Evolutionary conservation across 2,797 vertebrate species (phyloP).

Genomic region (Bovichtus diacanthus): DNA sequence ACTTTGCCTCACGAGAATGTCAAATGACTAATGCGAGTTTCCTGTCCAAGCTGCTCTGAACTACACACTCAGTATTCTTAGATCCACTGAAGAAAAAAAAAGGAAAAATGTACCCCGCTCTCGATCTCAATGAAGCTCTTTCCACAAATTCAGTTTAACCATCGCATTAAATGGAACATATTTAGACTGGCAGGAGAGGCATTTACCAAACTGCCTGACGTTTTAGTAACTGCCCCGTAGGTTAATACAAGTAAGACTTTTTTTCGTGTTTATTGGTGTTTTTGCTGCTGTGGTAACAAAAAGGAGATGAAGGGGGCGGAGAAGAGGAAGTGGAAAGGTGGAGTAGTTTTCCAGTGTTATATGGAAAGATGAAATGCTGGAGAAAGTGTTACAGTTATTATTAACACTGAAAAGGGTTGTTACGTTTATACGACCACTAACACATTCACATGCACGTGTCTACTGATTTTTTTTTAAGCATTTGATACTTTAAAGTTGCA

Average conservation of each 20-base stretch:
- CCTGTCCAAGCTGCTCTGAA: conserved; percentile 38
- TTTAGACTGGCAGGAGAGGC: conserved; percentile 31
- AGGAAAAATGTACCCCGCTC: background rate
- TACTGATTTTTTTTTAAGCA: background rate
- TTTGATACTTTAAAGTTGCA: background rate
- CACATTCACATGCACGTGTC: background rate
- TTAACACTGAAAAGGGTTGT: conserved; percentile 50
- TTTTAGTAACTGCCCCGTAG: conserved; percentile 30
- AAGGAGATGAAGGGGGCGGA: conserved; percentile 15
- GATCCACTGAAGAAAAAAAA: conserved; percentile 44
- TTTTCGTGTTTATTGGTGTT: conserved; percentile 58
- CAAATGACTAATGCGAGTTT: conserved; percentile 69
- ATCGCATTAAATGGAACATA: conserved; percentile 33
- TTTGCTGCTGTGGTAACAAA: conserved; percentile 66
- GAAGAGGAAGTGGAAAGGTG: conserved; percentile 39
- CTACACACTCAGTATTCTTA: conserved; percentile 36
- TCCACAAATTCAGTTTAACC: conserved; percentile 44
- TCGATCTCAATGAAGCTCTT: conserved; percentile 37
- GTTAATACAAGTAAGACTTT: conserved; percentile 46
- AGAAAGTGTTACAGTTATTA: background rate
- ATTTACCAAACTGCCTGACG: conserved; percentile 27
- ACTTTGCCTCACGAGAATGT: conserved; percentile 58
- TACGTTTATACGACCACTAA: conserved; percentile 7
- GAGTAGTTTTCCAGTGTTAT: conserved; percentile 2
- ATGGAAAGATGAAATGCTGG: conserved; percentile 22